Evolutionary conservation across 2,797 vertebrate species (phyloP).

Genomic region (Fistularia tabacaria): DNA sequence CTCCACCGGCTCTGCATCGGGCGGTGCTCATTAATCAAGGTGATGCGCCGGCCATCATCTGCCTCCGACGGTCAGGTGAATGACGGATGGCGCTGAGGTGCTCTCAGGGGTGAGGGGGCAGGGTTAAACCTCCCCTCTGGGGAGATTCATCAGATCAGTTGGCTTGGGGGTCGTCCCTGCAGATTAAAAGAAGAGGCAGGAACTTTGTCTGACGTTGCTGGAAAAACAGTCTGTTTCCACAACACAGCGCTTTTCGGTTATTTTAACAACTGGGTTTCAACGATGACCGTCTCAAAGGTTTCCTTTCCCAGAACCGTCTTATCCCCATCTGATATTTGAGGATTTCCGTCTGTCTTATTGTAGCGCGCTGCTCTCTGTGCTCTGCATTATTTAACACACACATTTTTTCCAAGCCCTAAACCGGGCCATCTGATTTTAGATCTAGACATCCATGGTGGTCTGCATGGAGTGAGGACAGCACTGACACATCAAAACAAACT

Average conservation of each 20-base stretch:
- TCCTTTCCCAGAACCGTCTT: background rate
- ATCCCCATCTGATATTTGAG: too few relatives aligned
- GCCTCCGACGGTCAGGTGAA: conserved; percentile 41
- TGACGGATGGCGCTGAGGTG: conserved; percentile 46
- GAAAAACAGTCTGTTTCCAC: background rate
- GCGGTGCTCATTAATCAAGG: conserved; percentile 53
- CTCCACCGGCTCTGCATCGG: conserved; percentile 42
- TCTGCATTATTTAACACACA: conserved; percentile 52
- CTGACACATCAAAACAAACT: background rate
- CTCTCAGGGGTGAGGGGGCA: conserved; percentile 22
- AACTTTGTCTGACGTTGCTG: too few relatives aligned
- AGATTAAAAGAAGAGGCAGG: too few relatives aligned
- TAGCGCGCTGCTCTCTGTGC: conserved; percentile 20
- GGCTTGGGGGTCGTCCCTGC: too few relatives aligned
- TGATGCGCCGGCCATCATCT: conserved; percentile 39
- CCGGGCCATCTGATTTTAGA: conserved; percentile 50
- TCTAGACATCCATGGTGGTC: conserved; percentile 32
- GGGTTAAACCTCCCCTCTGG: conserved; percentile 35
- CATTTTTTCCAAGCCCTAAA: conserved; percentile 40
- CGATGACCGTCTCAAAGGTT: conserved; percentile 4
- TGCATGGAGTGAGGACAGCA: conserved; percentile 27
- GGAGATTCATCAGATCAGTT: conserved; percentile 48
- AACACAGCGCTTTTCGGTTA: background rate
- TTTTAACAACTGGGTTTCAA: conserved; percentile 1
- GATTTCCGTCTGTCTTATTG: too few relatives aligned